Conservation (phyloP, 64 coral and sea anemone species). For the Dendronephthya gigantea region DNA sequence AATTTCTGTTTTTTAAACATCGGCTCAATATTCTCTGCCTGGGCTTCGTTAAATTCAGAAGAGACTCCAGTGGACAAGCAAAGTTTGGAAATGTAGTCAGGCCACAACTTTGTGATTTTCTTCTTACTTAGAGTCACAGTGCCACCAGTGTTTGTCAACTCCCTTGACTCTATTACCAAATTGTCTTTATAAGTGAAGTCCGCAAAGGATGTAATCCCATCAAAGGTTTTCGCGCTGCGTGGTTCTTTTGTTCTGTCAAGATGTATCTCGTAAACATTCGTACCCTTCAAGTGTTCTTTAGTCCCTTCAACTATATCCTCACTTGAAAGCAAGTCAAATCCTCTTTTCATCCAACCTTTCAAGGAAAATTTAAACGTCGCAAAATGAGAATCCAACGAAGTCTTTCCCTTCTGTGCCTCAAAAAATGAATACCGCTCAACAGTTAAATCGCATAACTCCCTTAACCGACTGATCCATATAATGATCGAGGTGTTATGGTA, state of each 20-base stretch:
- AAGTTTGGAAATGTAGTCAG: no score
- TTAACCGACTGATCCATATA: conserved; percentile 33
- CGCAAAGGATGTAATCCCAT: no score
- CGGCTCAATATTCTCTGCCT: conserved; percentile 24
- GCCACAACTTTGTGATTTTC: no score
- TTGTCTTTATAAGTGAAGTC: no score
- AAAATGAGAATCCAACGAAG: conserved; percentile 29
- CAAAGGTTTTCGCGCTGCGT: not conserved
- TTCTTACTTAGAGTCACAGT: no score
- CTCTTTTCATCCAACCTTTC: conserved; percentile 15
- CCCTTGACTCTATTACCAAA: no score
- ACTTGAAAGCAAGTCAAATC: not conserved
- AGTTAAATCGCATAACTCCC: conserved; percentile 14
- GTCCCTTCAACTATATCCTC: not conserved
- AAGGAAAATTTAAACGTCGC: conserved; percentile 24
- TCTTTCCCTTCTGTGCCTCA: conserved; percentile 54
- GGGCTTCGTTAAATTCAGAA: no score
- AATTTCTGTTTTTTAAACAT: conserved; percentile 29
- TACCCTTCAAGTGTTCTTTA: not conserved
- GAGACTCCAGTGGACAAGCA: no score
- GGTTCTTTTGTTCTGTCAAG: not conserved
- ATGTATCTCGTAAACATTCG: not conserved
- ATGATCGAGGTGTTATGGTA: conserved; percentile 42
- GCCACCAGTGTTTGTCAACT: no score
- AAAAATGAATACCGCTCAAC: conserved; percentile 36